Conservation (phyloP, 2,888 invertebrate genomes). For the Zonitis immaculata region DNA sequence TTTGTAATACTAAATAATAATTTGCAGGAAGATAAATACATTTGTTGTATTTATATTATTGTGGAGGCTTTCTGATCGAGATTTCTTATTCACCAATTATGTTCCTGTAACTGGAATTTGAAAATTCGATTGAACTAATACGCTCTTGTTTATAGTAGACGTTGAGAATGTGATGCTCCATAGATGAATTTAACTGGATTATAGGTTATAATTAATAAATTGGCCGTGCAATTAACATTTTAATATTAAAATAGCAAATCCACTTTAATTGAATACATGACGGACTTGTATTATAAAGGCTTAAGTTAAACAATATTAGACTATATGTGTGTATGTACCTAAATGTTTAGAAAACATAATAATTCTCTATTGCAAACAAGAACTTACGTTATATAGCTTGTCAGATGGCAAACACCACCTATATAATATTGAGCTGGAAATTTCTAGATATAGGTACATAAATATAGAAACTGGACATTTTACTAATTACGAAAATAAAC, state of each 20-base stretch:
- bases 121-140: too few species aligned
- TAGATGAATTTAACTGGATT: too few species aligned
- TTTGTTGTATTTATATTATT: too few species aligned
- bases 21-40: too few species aligned
- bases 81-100: too few species aligned
- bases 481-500: slow-evolving; percentile 21
- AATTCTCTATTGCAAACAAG: slow-evolving; percentile 24
- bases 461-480: slow-evolving; percentile 4
- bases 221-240: neutral
- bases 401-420: slow-evolving; percentile 23
- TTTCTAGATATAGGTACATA: too few species aligned
- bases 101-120: too few species aligned
- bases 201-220: too few species aligned
- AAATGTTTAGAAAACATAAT: slow-evolving; percentile 25
- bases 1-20: too few species aligned
- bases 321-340: slow-evolving; percentile 7
- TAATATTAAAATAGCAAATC: slow-evolving; percentile 12
- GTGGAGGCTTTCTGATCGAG: too few species aligned
- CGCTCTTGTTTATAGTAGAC: too few species aligned
- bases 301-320: slow-evolving; percentile 21
- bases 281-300: slow-evolving; percentile 10
- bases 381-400: slow-evolving; percentile 26
- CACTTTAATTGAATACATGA: slow-evolving; percentile 18
- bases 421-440: neutral
- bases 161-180: too few species aligned